Base-by-base conservation (phyloP, 64 coral and sea anemone species). In the Actinia tenebrosa region DNA sequence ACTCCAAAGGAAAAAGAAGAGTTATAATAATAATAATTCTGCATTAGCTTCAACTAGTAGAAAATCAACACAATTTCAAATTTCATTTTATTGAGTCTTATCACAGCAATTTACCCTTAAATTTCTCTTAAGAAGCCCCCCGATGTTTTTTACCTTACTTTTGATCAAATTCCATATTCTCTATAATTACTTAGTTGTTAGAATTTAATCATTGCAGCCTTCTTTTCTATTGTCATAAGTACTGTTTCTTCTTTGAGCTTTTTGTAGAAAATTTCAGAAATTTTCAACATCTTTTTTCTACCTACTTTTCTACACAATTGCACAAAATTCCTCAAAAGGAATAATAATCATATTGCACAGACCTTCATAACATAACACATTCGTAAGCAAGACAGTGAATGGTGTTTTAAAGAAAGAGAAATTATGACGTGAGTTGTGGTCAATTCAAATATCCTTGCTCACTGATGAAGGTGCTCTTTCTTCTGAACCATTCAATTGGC, bases 1-100 rank as follows among this genome's bases (percentile, higher is more conserved):
- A 30, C 14, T 53, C 16, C 61, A 42, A 83, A 85, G 9, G 84
- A 82, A 37, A 92, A 78, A 17, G 90, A 92, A 82, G 83, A 85
- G 83, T 30, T 85, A 15, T 85, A 85, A 53, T 53, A 7, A 17
- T 19, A 53, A 75, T 42, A 75, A 23, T 75, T 2, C 17, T 46
- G 27, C 14, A 45, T 8, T 45, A 79, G 30, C 45, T 46, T 79
- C 16, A 23, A n/a, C 37, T 79, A 26, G 1, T 4, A 79, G 45
- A 79, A 3, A 45, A 44, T 81, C 13, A 50, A 81, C 22, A 22
- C 44, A 81, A 53, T 81, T 53, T 22, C 79, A 81, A 19, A 19
- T 81, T 50, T 79, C 26, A 79, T 79, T 44, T 46, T 79, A 37
- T 79, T 7, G 26, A 27, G 27, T 18, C 44, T 16, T 8, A 5